Conservation (phyloP, 2,797 vertebrate species). For the Oceanodroma leucorhoa region DNA sequence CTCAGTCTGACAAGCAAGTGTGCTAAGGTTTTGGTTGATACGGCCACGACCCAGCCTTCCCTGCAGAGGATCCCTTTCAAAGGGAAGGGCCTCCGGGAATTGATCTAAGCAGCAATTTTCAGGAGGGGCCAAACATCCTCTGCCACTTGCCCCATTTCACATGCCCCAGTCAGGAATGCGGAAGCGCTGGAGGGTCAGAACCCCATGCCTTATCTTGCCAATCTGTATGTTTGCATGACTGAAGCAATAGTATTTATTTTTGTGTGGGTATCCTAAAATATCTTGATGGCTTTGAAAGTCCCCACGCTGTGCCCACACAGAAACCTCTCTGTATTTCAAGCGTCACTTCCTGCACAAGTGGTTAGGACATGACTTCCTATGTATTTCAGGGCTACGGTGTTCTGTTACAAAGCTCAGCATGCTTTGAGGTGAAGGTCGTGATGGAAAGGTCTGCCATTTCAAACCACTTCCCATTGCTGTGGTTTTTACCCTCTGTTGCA, state of each 20-base stretch:
- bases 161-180: background rate
- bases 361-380: background rate
- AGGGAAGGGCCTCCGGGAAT: background rate
- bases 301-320: background rate
- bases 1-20: background rate
- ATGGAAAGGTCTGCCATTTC: slow-evolving; percentile 53
- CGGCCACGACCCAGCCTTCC: background rate
- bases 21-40: background rate
- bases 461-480: slow-evolving; percentile 53
- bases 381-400: background rate
- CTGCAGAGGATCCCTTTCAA: background rate
- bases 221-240: background rate
- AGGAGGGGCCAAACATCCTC: background rate
- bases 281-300: background rate
- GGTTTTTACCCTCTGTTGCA: slow-evolving; percentile 85
- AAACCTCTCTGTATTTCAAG: background rate
- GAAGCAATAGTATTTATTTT: background rate
- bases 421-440: slow-evolving; percentile 23
- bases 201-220: background rate
- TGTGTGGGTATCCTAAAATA: background rate
- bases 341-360: background rate
- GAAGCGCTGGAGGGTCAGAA: background rate
- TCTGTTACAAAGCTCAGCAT: slow-evolving; percentile 17
- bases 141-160: background rate
- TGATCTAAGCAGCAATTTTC: background rate